Percentiles rank a stretch among this genome's conserved stretches.
phyloP scores from a whole-genome alignment of 2,888 invertebrate species.

The Leptinotarsa peninsularis region DNA sequence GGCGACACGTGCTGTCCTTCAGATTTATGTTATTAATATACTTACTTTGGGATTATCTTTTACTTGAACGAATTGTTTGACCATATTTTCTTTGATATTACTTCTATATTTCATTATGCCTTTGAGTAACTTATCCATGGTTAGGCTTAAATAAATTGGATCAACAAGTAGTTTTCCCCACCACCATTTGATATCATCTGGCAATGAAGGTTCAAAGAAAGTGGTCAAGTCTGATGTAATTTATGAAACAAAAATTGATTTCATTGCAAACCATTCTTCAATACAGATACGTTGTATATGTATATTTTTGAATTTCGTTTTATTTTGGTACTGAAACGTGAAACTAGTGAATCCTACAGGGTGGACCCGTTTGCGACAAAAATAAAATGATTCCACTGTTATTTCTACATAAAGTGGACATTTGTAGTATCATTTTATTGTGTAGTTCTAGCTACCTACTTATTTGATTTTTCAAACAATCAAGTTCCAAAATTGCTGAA shows the following conservation, averaged over 20 bases:
- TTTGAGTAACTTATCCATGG: constrained; percentile 87
- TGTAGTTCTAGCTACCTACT: too few species aligned
- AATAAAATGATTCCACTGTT: too few species aligned
- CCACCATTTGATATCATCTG: constrained; percentile 24
- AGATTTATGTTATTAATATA: constrained; percentile 39
- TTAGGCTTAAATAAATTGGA: constrained; percentile 14
- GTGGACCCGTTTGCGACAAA: too few species aligned
- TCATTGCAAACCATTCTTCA: too few species aligned
- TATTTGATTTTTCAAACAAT: too few species aligned
- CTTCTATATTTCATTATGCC: constrained; percentile 92
- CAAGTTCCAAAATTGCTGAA: too few species aligned
- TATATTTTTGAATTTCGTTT: too few species aligned
- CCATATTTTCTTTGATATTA: constrained; percentile 85
- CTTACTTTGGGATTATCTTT: constrained; percentile 88
- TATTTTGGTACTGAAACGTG: too few species aligned
- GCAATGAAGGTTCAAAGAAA: constrained; percentile 15
- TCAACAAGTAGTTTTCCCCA: constrained; percentile 12
- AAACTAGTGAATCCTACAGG: too few species aligned
- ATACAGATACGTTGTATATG: too few species aligned
- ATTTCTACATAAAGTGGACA: too few species aligned
- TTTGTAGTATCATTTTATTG: too few species aligned
- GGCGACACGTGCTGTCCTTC: constrained; percentile 2
- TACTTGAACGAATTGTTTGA: constrained; percentile 91
- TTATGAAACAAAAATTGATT: background rate
- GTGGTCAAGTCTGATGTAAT: constrained; percentile 2